Evolutionary conservation across 2,888 invertebrate species (phyloP).

Genomic region (Phragmatobia fuliginosa): DNA sequence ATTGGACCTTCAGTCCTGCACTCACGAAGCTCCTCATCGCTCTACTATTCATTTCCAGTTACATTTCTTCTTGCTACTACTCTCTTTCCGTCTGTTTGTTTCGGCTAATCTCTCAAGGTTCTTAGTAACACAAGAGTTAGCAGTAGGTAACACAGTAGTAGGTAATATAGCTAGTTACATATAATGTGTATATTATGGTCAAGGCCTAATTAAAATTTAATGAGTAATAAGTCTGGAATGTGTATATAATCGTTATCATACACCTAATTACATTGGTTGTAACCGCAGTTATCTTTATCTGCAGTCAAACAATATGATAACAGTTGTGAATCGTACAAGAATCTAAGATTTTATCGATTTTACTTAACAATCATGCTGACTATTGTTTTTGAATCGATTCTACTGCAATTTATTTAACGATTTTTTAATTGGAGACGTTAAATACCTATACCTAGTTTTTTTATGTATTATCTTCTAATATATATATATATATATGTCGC

Average conservation of each 20-base stretch:
- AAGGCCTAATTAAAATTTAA: background rate
- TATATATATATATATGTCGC: too few species aligned
- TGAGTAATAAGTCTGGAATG: background rate
- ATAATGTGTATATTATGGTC: background rate
- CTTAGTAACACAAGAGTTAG: too few species aligned
- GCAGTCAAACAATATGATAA: conserved; percentile 18
- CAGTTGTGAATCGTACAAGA: background rate
- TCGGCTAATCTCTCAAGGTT: too few species aligned
- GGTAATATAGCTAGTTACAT: too few species aligned
- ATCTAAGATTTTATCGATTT: background rate
- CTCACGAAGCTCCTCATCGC: too few species aligned
- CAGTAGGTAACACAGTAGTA: too few species aligned
- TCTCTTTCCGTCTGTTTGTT: too few species aligned
- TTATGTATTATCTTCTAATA: too few species aligned
- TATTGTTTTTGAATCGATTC: background rate
- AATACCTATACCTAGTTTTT: background rate
- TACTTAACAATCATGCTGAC: background rate
- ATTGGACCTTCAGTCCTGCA: too few species aligned
- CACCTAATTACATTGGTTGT: conserved; percentile 5
- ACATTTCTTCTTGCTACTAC: too few species aligned
- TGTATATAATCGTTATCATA: conserved; percentile 1
- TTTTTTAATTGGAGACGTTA: background rate
- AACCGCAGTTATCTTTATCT: background rate
- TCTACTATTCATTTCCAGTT: too few species aligned
- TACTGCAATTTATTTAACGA: background rate